Percentiles rank a stretch among this genome's conserved stretches.
These are phyloP conservation scores for Asarcornis scutulata DNA, from an alignment of 2,113 vertebrate genomes.

Conservation along the genomic window DNA sequence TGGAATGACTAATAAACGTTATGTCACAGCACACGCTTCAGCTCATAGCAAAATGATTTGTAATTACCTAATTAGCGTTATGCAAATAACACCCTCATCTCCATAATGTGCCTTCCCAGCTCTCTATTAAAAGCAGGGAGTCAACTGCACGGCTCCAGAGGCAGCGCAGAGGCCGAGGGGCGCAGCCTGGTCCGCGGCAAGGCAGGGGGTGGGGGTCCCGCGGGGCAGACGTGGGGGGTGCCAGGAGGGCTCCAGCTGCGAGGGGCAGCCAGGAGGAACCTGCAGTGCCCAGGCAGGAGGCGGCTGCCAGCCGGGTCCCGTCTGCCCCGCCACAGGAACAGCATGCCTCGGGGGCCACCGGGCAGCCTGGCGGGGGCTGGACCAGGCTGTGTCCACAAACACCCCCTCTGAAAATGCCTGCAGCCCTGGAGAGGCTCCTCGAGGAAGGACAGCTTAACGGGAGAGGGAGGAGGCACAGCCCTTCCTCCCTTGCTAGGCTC, in stretches of 20 bases:
- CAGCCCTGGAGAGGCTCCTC: background rate
- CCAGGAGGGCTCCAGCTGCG: fast-evolving
- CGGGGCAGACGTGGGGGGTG: background rate
- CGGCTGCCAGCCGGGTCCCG: fast-evolving
- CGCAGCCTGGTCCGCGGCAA: background rate
- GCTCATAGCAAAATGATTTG: slow-evolving; percentile 89
- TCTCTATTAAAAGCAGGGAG: slow-evolving; percentile 68
- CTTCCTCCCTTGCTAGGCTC: background rate
- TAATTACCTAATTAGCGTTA: slow-evolving; percentile 92
- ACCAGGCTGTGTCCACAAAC: background rate
- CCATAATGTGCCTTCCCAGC: slow-evolving; percentile 75
- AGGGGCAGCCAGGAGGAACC: background rate
- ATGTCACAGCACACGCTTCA: slow-evolving; percentile 82
- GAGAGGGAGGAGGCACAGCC: background rate
- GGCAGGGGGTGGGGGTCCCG: fast-evolving
- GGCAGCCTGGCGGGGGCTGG: background rate
- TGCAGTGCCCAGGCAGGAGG: background rate
- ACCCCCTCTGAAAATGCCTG: background rate
- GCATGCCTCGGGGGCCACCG: background rate
- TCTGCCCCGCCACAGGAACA: fast-evolving
- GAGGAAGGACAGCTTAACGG: background rate
- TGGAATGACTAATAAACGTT: slow-evolving; percentile 76
- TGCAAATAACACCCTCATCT: slow-evolving; percentile 86
- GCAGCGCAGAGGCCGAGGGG: background rate
- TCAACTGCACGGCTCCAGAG: slow-evolving; percentile 63